Evolutionary conservation across 2,888 invertebrate species (phyloP), one percentile per base, ranked within the genome.

Genomic region (Tetragonisca angustula): DNA sequence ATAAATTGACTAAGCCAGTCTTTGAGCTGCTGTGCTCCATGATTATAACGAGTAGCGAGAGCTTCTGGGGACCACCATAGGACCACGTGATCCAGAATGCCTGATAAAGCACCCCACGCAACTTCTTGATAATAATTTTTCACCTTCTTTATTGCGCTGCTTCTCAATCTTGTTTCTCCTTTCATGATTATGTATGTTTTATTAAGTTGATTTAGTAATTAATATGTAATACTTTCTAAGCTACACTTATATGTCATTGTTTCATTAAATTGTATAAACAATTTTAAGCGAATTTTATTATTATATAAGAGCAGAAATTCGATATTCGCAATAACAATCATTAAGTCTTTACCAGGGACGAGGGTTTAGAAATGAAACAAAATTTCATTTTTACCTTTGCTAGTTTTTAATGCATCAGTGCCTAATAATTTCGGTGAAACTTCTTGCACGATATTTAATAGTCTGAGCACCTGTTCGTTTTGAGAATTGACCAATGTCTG

Each of bases 51-150:
- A 79, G 96, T 96, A 21, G 97, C 96, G 65, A 97, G 94, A 0
- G 97, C 97, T 85, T 96, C 96, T 19, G 96, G 95, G 2, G 97
- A 97, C 97, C 98, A 98, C 98, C 98, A 98, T 0, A 98, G 95
- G 36, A 98, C 96, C 32, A 97, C 96, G 91, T 98, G 98, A 92
- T 98, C 97, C 72, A 97, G 95, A 91, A 96, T 97, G 82, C 97
- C 96, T 2, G 98, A 98, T 2, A 97, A 97, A 91, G 97, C 97
- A 0, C 97, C 97, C 98, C 98, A 98, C 50, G 97, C 95, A 76
- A 97, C 96, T 92, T 97, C 96, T 90, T 97, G 97, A 91, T 97
- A 97, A 92, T 97, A 97, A 90, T 96, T 96, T 13, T 96, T 95
- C 19, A 97, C 96, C 94, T 96, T 97, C 72, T 95, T 95, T 62